Base-by-base conservation (phyloP, 2,888 invertebrate species). In the Neocrepidodera transversa region DNA sequence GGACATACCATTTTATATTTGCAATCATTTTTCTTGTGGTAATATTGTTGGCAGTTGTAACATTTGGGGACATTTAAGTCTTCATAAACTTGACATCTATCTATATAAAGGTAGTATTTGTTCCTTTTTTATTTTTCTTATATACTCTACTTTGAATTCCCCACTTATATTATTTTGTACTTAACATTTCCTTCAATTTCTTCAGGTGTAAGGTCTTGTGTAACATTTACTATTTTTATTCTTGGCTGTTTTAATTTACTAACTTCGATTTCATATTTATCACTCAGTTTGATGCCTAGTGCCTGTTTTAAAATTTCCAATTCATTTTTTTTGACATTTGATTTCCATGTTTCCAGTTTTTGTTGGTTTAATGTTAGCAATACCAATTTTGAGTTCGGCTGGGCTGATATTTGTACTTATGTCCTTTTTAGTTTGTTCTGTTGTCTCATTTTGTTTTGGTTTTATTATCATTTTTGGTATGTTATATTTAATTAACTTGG, bases 51-150 rank as follows among this genome's bases (percentile, higher is more conserved):
- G 23, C 23, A 23, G 7, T 23, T 23, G 23, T 23, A 3, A 17
- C 54, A 47, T 35, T 23, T 35, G 6, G 47, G 54, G 1, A 54
- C 11, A n/a, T 8, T 16, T 16, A 54, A 2, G 17, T 55, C 55
- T 47, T 55, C 55, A 28, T 55, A 55, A 4, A 30, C 36, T 26
- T 26, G 20, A 26, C 16, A 23, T 40, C 48, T 48, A 17, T 40
- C 55, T 23, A 3, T 23, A 23, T 23, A 23, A 23, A 23, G 7
- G 7, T 23, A 23, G 23, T 23, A 5, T 23, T 5, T 23, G 23
- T 23, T 23, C 23, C 23, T 23, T 23, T 23, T 23, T 23, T 23
- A 23, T 23, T 3, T 23, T 23, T 23, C 7, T 23, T 23, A 23
- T 23, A 7, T 23, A 23, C 23, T 23, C 4, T 23, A 23, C 23